Evolutionary conservation across 2,113 vertebrate species (phyloP).

Genomic region (Lynx canadensis): DNA sequence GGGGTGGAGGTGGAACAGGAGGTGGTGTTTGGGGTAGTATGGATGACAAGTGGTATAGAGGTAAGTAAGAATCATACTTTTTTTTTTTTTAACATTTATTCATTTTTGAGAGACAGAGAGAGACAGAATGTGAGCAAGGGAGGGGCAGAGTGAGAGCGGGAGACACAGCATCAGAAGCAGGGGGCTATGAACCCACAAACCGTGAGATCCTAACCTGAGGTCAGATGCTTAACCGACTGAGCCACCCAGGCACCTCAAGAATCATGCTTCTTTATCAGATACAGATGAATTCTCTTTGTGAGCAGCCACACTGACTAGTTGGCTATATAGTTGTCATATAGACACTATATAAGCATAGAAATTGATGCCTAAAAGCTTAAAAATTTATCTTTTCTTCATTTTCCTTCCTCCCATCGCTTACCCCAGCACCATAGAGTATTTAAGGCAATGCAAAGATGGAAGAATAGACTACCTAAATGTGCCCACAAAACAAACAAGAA

Average conservation of each 20-base stretch:
- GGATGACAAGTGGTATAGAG: not conserved
- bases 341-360: not conserved
- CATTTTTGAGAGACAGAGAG: no score
- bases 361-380: constrained; percentile 28
- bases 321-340: not conserved
- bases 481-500: constrained; percentile 64
- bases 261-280: not conserved
- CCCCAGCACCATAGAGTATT: constrained; percentile 30
- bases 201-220: no score
- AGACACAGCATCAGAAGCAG: no score
- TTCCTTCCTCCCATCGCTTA: constrained; percentile 51
- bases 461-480: constrained; percentile 66
- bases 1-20: not conserved
- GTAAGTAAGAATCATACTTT: not conserved
- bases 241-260: not conserved
- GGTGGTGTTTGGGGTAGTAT: not conserved
- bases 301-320: not conserved
- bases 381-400: constrained; percentile 49
- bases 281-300: not conserved
- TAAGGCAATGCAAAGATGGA: constrained; percentile 56
- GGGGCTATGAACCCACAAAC: no score
- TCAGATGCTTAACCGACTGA: no score
- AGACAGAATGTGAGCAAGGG: no score
- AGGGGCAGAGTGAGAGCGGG: no score
- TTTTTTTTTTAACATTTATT: no score